These are phyloP conservation scores for Ditula angustiorana DNA, from an alignment of 2,888 invertebrate genomes.

Conservation along the genomic window DNA sequence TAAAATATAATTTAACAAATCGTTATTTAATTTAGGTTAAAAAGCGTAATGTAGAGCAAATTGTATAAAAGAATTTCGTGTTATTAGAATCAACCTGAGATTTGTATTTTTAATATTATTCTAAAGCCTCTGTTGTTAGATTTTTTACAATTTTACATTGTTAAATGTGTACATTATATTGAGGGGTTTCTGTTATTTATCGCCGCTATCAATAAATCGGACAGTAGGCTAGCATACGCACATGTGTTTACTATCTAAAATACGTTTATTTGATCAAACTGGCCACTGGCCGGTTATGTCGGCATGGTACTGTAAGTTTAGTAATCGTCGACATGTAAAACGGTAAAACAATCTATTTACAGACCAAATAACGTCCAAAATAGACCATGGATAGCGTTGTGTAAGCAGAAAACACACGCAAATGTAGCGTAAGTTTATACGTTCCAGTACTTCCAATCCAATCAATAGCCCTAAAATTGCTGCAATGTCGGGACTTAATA, in stretches of 20 bases:
- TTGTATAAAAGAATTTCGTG: background rate
- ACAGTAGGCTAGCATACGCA: slow-evolving; percentile 5
- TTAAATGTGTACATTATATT: background rate
- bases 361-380: slow-evolving; percentile 51
- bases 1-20: background rate
- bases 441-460: too few relatives aligned
- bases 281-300: slow-evolving; percentile 24
- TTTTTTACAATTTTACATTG: background rate
- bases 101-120: background rate
- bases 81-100: background rate
- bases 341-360: slow-evolving; percentile 44
- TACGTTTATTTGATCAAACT: slow-evolving; percentile 27
- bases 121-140: background rate
- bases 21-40: slow-evolving; percentile 4
- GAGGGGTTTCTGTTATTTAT: background rate
- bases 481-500: slow-evolving; percentile 60
- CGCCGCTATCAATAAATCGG: slow-evolving; percentile 1
- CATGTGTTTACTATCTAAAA: slow-evolving; percentile 25
- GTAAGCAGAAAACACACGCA: slow-evolving; percentile 61
- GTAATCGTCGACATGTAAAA: slow-evolving; percentile 37
- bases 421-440: slow-evolving; percentile 57
- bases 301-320: slow-evolving; percentile 30
- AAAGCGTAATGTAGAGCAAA: background rate
- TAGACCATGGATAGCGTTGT: slow-evolving; percentile 55
- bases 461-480: slow-evolving; percentile 65